Conservation (phyloP, 2,113 vertebrate species). For the Saguinus imperator region DNA sequence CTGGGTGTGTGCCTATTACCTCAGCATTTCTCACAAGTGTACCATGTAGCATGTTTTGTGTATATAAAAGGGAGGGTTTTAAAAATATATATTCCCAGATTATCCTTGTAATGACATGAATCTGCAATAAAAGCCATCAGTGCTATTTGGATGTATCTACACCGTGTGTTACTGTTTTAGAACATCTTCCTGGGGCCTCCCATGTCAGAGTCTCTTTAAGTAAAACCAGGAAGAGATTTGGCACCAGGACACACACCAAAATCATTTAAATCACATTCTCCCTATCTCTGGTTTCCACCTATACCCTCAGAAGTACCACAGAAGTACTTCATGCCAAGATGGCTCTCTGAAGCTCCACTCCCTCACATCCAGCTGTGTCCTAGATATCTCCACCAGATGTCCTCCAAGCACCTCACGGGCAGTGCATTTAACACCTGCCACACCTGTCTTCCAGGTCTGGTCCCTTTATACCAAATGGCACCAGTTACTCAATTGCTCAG, state of each 20-base stretch:
- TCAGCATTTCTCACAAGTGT: conserved; percentile 81
- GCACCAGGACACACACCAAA: not conserved
- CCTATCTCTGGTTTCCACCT: not conserved
- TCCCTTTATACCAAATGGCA: not conserved
- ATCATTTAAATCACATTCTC: not conserved
- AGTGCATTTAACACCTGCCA: not conserved
- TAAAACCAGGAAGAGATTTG: not conserved
- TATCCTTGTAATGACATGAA: conserved; percentile 82
- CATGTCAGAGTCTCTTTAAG: not conserved
- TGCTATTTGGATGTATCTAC: conserved; percentile 69
- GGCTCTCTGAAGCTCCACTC: not conserved
- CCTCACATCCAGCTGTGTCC: not conserved
- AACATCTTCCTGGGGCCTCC: not conserved
- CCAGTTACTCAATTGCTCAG: not conserved
- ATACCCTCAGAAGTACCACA: not conserved
- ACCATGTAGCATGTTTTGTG: conserved; percentile 83
- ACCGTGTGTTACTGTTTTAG: not conserved
- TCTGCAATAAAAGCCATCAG: conserved; percentile 84
- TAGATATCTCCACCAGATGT: not conserved
- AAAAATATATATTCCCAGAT: conserved; percentile 81
- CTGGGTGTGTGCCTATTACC: conserved; percentile 78
- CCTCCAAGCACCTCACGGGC: not conserved
- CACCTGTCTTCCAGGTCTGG: not conserved
- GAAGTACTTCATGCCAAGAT: not conserved
- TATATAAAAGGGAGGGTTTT: conserved; percentile 81